phyloP scores from a whole-genome alignment of 1,140 invertebrate species.

The Olivierus martensii region DNA sequence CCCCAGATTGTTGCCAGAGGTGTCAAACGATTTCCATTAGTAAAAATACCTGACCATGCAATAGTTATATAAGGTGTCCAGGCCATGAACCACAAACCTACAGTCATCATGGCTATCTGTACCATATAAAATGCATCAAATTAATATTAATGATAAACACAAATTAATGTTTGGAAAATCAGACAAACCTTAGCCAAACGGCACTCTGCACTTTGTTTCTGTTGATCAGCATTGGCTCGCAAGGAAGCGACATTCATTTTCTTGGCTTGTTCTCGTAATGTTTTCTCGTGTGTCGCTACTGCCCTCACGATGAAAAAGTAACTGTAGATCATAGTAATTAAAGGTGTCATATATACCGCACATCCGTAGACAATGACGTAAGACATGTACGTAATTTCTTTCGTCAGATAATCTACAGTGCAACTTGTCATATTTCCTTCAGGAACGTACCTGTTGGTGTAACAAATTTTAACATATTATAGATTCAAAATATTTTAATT shows the following conservation, averaged over 20 bases:
- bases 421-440: slow-evolving; percentile 76
- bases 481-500: neutral
- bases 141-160: neutral
- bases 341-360: slow-evolving; percentile 53
- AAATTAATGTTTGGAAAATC: neutral
- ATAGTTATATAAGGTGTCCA: slow-evolving; percentile 74
- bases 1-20: slow-evolving; percentile 63
- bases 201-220: slow-evolving; percentile 50
- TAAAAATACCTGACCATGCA: slow-evolving; percentile 58
- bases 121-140: slow-evolving; percentile 1
- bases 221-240: slow-evolving; percentile 45
- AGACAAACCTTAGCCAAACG: slow-evolving; percentile 51
- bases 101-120: slow-evolving; percentile 62
- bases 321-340: slow-evolving; percentile 55
- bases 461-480: neutral
- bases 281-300: slow-evolving; percentile 60
- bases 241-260: slow-evolving; percentile 72
- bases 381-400: slow-evolving; percentile 41
- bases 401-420: slow-evolving; percentile 63
- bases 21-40: slow-evolving; percentile 31
- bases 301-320: slow-evolving; percentile 68
- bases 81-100: slow-evolving; percentile 65
- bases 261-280: slow-evolving; percentile 69
- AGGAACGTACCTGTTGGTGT: slow-evolving; percentile 53
- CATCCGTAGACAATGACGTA: slow-evolving; percentile 54